phyloP scores from a whole-genome alignment of 2,888 invertebrate species.

The Habroteleia sp. region DNA sequence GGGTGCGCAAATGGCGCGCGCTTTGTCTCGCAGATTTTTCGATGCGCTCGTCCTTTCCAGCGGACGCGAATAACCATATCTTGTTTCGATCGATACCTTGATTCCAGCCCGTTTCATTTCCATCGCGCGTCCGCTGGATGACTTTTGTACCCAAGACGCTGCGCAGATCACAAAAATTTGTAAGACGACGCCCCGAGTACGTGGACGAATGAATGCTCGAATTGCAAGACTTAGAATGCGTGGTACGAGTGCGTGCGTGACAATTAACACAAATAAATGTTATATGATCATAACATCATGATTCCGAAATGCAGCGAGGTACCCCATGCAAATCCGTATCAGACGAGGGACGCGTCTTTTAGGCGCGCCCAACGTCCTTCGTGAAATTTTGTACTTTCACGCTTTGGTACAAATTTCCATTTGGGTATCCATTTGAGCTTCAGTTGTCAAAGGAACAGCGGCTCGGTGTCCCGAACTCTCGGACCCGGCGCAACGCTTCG shows the following conservation, averaged over 20 bases:
- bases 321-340: conserved; percentile 36
- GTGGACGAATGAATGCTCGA: conserved; percentile 65
- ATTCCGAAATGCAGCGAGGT: conserved; percentile 71
- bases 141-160: conserved; percentile 23
- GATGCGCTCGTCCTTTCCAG: conserved; percentile 38
- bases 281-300: conserved; percentile 72
- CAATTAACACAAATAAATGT: conserved; percentile 74
- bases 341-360: too few relatives aligned
- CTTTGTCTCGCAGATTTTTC: conserved; percentile 79
- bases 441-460: conserved; percentile 33
- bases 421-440: conserved; percentile 51
- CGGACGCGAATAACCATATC: conserved; percentile 32
- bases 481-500: neutral
- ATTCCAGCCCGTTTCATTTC: conserved; percentile 9
- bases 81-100: conserved; percentile 34
- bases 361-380: neutral
- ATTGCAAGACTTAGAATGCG: conserved; percentile 61
- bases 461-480: conserved; percentile 18
- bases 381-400: conserved; percentile 7
- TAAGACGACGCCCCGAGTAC: conserved; percentile 66
- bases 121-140: conserved; percentile 20
- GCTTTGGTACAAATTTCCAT: conserved; percentile 27
- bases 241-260: conserved; percentile 48
- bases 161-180: conserved; percentile 53
- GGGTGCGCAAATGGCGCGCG: conserved; percentile 68